Conservation (phyloP, 2,888 invertebrate species). For the Gasteruption jaculator region DNA sequence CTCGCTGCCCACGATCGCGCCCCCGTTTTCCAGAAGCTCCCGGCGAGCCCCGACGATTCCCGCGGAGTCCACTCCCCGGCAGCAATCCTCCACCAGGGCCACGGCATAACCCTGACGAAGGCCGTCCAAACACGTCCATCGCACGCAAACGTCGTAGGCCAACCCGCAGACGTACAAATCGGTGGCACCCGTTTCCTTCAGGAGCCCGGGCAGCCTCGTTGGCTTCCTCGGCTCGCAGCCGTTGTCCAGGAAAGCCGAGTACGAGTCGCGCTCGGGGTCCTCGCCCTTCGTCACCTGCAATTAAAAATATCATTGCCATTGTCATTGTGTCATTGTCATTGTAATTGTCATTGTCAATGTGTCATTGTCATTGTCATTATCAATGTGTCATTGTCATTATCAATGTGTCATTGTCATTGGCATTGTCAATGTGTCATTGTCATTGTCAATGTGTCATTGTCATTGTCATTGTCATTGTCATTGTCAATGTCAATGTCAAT, state of each 20-base stretch:
- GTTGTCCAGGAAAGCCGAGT: constrained; percentile 95
- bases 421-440: no score
- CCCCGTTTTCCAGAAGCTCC: constrained; percentile 68
- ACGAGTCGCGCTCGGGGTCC: constrained; percentile 88
- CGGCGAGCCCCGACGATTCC: constrained; percentile 74
- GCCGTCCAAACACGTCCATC: constrained; percentile 80
- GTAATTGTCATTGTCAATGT: no score
- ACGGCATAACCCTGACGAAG: constrained; percentile 83
- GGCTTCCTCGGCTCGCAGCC: constrained; percentile 71
- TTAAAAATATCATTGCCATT: no score
- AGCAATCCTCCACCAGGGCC: constrained; percentile 83
- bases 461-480: no score
- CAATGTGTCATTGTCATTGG: no score
- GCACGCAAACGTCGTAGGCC: constrained; percentile 92
- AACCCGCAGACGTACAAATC: constrained; percentile 92
- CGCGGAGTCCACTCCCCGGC: constrained; percentile 76
- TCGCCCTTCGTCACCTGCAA: constrained; percentile 75
- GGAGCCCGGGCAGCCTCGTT: constrained; percentile 73
- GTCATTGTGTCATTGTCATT: no score
- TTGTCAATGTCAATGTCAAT: no score
- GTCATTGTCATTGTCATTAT: no score
- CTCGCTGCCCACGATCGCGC: constrained; percentile 70
- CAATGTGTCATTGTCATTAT: no score
- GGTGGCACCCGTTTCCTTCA: constrained; percentile 72
- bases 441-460: no score